A percentile compares a stretch with the other conserved stretches of the same genome.
phyloP scores from a whole-genome alignment of 2,888 invertebrate genomes.

The Diarsia mendica region DNA sequence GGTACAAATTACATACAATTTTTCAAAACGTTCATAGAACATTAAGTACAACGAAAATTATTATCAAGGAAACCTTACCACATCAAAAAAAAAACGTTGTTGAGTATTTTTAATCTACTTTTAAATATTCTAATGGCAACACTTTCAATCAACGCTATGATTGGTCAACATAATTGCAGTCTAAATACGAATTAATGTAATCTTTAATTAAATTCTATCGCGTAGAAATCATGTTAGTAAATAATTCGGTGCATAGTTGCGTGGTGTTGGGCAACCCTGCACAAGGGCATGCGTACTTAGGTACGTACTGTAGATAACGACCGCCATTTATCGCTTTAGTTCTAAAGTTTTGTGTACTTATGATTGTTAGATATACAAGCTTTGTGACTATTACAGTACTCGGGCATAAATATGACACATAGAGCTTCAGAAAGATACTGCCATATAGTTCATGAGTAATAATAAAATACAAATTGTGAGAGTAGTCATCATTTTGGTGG shows the following conservation, averaged over 20 bases:
- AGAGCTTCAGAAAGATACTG: not conserved
- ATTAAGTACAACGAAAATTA: slow-evolving; percentile 12
- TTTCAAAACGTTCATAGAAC: slow-evolving; percentile 47
- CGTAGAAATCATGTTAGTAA: slow-evolving; percentile 29
- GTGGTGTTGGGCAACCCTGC: slow-evolving; percentile 65
- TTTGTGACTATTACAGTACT: slow-evolving; percentile 32
- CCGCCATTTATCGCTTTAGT: slow-evolving; percentile 28
- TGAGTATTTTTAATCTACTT: slow-evolving; percentile 3
- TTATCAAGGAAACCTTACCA: slow-evolving; percentile 36
- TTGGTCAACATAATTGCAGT: slow-evolving; percentile 37
- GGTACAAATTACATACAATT: slow-evolving; percentile 51
- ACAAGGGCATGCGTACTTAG: slow-evolving; percentile 66
- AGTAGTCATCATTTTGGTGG: too few species aligned
- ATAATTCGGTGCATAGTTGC: slow-evolving; percentile 34
- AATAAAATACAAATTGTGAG: not conserved
- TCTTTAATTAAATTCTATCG: slow-evolving; percentile 43
- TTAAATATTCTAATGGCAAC: slow-evolving; percentile 8
- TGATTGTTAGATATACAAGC: slow-evolving; percentile 23
- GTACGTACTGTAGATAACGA: slow-evolving; percentile 20
- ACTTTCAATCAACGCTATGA: slow-evolving; percentile 5
- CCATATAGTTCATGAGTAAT: not conserved
- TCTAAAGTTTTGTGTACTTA: slow-evolving; percentile 39
- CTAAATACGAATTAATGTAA: slow-evolving; percentile 28
- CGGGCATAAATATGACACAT: not conserved
- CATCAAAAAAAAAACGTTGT: slow-evolving; percentile 2